Conservation (phyloP, 2,113 vertebrate genomes). For the Genyomyrus donnyi region DNA sequence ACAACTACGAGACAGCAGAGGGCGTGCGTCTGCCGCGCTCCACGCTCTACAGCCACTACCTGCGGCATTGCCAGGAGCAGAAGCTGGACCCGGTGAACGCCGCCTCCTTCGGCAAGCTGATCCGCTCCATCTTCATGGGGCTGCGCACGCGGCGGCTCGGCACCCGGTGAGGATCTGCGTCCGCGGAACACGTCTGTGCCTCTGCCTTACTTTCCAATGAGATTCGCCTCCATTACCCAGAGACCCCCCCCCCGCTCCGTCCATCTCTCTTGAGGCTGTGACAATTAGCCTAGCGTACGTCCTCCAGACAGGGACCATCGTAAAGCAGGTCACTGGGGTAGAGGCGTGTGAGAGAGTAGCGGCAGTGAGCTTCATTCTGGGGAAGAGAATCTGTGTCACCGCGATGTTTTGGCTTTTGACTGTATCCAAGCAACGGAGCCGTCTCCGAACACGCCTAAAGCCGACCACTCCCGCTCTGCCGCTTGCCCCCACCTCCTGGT, state of each 20-base stretch:
- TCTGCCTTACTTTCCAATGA: not conserved
- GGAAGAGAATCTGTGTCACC: not conserved
- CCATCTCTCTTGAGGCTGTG: not conserved
- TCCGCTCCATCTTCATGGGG: slow-evolving; percentile 97
- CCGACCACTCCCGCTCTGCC: not conserved
- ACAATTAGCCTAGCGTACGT: not conserved
- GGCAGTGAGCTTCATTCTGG: not conserved
- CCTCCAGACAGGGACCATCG: not conserved
- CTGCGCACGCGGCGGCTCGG: slow-evolving; percentile 87
- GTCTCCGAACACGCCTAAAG: not conserved
- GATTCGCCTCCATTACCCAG: too few relatives aligned
- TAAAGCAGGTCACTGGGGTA: not conserved
- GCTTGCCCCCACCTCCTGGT: not conserved
- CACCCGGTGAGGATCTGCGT: slow-evolving; percentile 66
- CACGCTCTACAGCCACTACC: slow-evolving; percentile 93
- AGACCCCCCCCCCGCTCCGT: not conserved
- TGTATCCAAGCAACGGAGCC: not conserved
- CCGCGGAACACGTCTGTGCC: not conserved
- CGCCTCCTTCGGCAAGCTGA: slow-evolving; percentile 94
- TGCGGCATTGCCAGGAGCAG: slow-evolving; percentile 95
- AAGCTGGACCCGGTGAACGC: slow-evolving; percentile 95
- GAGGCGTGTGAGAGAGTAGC: not conserved
- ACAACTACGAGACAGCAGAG: slow-evolving; percentile 94
- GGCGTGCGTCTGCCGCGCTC: slow-evolving; percentile 92
- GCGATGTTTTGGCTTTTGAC: not conserved